Conservation (phyloP, 1,140 invertebrate species). For the Eurytemora carolleeae region DNA sequence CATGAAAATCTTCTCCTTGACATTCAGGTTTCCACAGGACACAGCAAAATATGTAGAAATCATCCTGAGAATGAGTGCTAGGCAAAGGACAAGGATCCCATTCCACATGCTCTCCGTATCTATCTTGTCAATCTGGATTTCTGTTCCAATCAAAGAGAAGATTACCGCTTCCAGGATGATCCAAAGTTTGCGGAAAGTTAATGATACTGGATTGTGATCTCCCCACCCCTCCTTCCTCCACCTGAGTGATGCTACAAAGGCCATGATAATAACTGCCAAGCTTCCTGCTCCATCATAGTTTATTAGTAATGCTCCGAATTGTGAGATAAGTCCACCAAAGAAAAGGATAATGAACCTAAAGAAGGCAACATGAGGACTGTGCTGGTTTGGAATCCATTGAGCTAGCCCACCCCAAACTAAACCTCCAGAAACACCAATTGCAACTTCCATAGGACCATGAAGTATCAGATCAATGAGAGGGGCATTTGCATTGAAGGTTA, state of each 20-base stretch:
- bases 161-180: conserved; percentile 81
- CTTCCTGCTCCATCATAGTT: conserved; percentile 28
- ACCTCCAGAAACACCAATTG: conserved; percentile 21
- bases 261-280: conserved; percentile 26
- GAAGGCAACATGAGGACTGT: conserved; percentile 22
- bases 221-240: conserved; percentile 12
- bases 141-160: conserved; percentile 69
- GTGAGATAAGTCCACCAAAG: conserved; percentile 26
- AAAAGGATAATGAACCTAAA: conserved; percentile 27
- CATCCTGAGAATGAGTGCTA: conserved; percentile 35
- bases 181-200: conserved; percentile 40
- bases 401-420: conserved; percentile 20
- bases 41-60: conserved; percentile 36
- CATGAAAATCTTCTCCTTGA: conserved; percentile 72
- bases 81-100: conserved; percentile 30
- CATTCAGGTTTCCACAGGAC: conserved; percentile 41
- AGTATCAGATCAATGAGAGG: conserved; percentile 31
- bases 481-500: conserved; percentile 42
- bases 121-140: conserved; percentile 35
- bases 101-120: conserved; percentile 29
- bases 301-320: conserved; percentile 29
- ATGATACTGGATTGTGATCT: conserved; percentile 13
- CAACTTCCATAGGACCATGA: conserved; percentile 23
- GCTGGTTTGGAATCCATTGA: conserved; percentile 20
- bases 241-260: conserved; percentile 26